These are phyloP conservation scores for Cerceris rybyensis DNA, from an alignment of 2,888 invertebrate species.

Conservation along the genomic window DNA sequence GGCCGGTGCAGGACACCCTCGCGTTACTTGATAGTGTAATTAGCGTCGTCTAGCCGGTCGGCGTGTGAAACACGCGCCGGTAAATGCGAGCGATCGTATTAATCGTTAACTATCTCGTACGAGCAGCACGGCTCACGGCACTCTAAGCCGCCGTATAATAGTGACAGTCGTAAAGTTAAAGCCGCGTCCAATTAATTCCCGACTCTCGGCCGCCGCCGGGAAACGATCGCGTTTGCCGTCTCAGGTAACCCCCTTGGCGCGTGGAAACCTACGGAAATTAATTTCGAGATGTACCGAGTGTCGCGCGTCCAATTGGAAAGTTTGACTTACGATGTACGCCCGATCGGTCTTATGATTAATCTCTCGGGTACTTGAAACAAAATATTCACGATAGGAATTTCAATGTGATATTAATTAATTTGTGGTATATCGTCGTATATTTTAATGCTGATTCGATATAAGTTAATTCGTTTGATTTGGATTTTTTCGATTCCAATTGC, in stretches of 20 bases:
- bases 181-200: slow-evolving; percentile 66
- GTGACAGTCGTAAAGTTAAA: slow-evolving; percentile 64
- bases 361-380: not conserved
- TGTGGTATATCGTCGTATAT: too few relatives aligned
- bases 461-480: too few relatives aligned
- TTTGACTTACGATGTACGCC: slow-evolving; percentile 9
- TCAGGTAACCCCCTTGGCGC: slow-evolving; percentile 25
- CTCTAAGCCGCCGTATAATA: slow-evolving; percentile 56
- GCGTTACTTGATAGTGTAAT: slow-evolving; percentile 74
- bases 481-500: too few relatives aligned
- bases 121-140: slow-evolving; percentile 43
- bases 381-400: not conserved
- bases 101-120: slow-evolving; percentile 67
- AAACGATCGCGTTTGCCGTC: slow-evolving; percentile 40
- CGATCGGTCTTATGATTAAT: not conserved
- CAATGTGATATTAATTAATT: too few relatives aligned
- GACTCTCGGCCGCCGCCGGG: slow-evolving; percentile 18
- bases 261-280: slow-evolving; percentile 60
- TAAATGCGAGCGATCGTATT: slow-evolving; percentile 66
- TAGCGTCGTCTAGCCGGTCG: slow-evolving; percentile 67
- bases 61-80: slow-evolving; percentile 72
- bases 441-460: too few relatives aligned
- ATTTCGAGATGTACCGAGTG: slow-evolving; percentile 44
- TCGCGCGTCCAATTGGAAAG: slow-evolving; percentile 5
- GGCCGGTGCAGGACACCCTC: slow-evolving; percentile 55